Evolutionary conservation across 2,797 vertebrate species (phyloP), one percentile per base, ranked within the genome.

Genomic region (Pyrocephalus nanus): DNA sequence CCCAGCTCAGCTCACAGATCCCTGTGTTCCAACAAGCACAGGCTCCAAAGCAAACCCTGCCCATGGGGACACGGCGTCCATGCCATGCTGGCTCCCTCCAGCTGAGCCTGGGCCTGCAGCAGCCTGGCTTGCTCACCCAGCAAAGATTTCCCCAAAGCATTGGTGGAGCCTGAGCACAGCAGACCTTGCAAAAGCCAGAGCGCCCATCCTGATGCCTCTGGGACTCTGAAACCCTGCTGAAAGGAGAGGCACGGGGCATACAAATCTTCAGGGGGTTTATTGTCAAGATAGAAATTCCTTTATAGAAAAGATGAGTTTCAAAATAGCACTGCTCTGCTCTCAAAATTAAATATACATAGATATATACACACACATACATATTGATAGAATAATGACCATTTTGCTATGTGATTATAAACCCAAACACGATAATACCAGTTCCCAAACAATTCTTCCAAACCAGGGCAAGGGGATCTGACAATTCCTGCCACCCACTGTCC

Each of bases 191-290:
- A 77, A 82, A 74, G 45, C n/a, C 22, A 26, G 51, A 78, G 43
- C 10, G 12, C 9, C 19, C 25, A 11, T 21, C 60, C 9, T 20
- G 43, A 34, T 2, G 4, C 25, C 4, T 45, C 58, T 8, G 6
- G 1, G 27, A 61, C n/a, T n/a, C 84, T 25, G 22, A 34, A 66
- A 27, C 42, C 76, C 43, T 70, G 43, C 32, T 5, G 1, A 76
- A 91, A 95, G 66, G 58, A 94, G 40, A 81, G 9, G 23, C 17
- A 78, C 43, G 1, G 4, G 20, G 65, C 75, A 81, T 94, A 96
- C 90, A 97, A 97, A 97, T 61, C 64, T 92, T 91, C 70, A 91
- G 77, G 57, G 85, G 60, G 32, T 96, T 97, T 97, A 97, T 97
- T 97, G 58, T 81, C 93, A 89, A 53, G 65, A 93, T 47, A 95